Percentiles rank a stretch among this genome's conserved stretches.
Conservation (phyloP, 2,888 invertebrate genomes). For the Aphodius sticticus region DNA sequence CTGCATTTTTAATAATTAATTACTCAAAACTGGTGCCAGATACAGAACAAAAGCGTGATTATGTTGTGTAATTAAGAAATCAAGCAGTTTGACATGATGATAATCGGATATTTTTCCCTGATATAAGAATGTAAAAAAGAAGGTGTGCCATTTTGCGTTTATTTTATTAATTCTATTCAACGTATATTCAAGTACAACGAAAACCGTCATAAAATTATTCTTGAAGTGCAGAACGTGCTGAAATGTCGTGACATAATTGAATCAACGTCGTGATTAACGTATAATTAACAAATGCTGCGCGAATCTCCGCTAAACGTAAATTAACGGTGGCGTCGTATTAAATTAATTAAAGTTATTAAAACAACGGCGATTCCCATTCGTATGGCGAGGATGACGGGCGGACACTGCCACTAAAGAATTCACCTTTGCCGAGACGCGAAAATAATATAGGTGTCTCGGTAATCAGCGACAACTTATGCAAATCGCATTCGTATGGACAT, state of each 20-base stretch:
- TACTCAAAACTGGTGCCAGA: too few species aligned
- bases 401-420: not conserved
- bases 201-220: not conserved
- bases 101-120: too few species aligned
- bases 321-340: constrained; percentile 4
- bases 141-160: too few species aligned
- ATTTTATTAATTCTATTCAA: too few species aligned
- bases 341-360: constrained; percentile 4
- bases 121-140: too few species aligned
- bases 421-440: not conserved
- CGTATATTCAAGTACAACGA: not conserved
- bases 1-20: too few species aligned
- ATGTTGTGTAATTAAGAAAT: too few species aligned
- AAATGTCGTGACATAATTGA: constrained; percentile 4
- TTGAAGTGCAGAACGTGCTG: not conserved
- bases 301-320: not conserved
- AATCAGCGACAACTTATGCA: constrained; percentile 29
- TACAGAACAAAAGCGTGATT: too few species aligned
- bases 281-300: not conserved
- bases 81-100: too few species aligned
- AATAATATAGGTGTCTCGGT: constrained; percentile 33
- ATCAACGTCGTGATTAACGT: constrained; percentile 4
- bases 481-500: constrained; percentile 39
- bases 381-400: not conserved
- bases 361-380: not conserved